Base-by-base conservation (phyloP, 2,888 invertebrate genomes). In the Drosophila pseudotalamancana region DNA sequence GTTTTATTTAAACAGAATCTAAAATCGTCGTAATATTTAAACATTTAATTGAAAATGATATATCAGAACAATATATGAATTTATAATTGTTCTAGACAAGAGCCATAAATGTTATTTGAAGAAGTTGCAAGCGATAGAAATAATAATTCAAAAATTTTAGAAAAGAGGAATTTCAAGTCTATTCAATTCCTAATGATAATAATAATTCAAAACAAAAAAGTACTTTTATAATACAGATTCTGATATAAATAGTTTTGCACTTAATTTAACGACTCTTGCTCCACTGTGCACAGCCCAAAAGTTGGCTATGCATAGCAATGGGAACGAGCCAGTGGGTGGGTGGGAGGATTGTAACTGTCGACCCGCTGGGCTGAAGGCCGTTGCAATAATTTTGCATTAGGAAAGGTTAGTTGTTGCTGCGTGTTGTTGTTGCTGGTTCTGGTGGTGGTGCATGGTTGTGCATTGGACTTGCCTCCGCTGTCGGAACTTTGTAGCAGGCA, bases 381-480 rank as follows among this genome's bases (percentile, higher is more conserved):
- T 73, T 73, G 59, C 57, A 77, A 72, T 85, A 61, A 75, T 74
- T 82, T 66, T 70, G 73, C 56, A 80, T 83, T 85, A 82, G 80
- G 64, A 83, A 75, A 77, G 77, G 68, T 83, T 85, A 79, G 76
- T 73, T 84, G 82, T 73, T 62, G 76, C 64, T 73, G 48, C 27
- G 35, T 31, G 49, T 19, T 54, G 34, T 12, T 51, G 50, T 6
- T 55, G 27, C 2, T 12, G 35, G 8, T 29, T 29, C 12, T 39
- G 27, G 3, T 12, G 35, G 8, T 29, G 37, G 18, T 39, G 55
- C 50, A 39, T 19, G 25, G 40, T 50, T 32, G n/a, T n/a, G n/a
- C n/a, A n/a, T n/a, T n/a, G n/a, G n/a, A n/a, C n/a, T n/a, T n/a
- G 35, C 34, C 35, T 51, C 32, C 59, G 65, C 56, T 55, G 45